Evolutionary conservation across 2,797 vertebrate species (phyloP).

Genomic region (Amblyopsis hoosieri): DNA sequence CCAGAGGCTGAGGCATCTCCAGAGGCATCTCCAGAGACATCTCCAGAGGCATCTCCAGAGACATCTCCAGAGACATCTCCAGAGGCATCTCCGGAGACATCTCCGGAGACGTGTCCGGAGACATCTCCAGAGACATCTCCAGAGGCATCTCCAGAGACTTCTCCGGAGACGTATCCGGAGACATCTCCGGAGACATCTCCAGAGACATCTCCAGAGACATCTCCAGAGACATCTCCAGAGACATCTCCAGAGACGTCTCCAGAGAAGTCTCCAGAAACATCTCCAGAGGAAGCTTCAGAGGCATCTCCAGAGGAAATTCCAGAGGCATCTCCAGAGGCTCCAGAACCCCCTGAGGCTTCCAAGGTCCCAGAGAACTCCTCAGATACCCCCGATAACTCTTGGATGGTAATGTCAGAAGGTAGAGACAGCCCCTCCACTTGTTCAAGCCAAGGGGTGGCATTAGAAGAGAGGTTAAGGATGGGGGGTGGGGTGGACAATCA

Average conservation of each 20-base stretch:
- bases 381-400: conserved; percentile 69
- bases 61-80: conserved; percentile 19
- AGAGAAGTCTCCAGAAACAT: conserved; percentile 26
- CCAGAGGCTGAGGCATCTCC: conserved; percentile 6
- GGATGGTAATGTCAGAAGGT: conserved; percentile 48
- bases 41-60: conserved; percentile 36
- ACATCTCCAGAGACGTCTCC: conserved; percentile 8
- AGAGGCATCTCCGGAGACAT: not conserved
- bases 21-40: conserved; percentile 28
- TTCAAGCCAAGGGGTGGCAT: conserved; percentile 72
- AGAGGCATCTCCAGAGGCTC: conserved; percentile 49
- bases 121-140: conserved; percentile 4
- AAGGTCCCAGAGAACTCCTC: conserved; percentile 68
- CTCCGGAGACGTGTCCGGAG: not conserved
- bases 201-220: not conserved
- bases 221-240: conserved; percentile 20
- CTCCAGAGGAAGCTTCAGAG: conserved; percentile 35
- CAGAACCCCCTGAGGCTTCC: conserved; percentile 58
- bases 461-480: conserved; percentile 64
- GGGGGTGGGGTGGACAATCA: conserved; percentile 52
- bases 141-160: not conserved
- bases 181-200: not conserved
- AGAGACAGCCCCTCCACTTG: conserved; percentile 77
- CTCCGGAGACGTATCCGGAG: conserved; percentile 10
- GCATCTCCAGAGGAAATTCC: conserved; percentile 25